These are phyloP conservation scores for Callionymus lyra DNA, from an alignment of 2,113 vertebrate genomes.

Conservation along the genomic window DNA sequence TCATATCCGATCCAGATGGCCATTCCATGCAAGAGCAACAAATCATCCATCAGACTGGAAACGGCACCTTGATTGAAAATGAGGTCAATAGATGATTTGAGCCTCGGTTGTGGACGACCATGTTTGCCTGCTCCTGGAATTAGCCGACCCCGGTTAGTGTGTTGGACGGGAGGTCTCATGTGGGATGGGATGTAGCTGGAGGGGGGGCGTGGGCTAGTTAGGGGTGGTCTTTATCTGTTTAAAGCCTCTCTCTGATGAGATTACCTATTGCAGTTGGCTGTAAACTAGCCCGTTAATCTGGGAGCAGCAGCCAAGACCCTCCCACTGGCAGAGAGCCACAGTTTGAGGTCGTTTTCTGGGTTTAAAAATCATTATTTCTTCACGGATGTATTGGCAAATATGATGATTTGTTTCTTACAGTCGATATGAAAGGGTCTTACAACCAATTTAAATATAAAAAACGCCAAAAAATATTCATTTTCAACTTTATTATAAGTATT, in stretches of 20 bases:
- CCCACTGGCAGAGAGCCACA: slow-evolving; percentile 70
- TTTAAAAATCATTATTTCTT: no score
- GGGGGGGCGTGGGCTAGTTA: slow-evolving; percentile 20
- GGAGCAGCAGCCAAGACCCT: slow-evolving; percentile 67
- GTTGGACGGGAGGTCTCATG: slow-evolving; percentile 46
- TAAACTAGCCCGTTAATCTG: slow-evolving; percentile 66
- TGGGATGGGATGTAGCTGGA: slow-evolving; percentile 20
- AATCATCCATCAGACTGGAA: slow-evolving; percentile 70
- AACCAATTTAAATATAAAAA: no score
- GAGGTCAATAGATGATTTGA: slow-evolving; percentile 77
- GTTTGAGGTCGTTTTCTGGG: slow-evolving; percentile 8
- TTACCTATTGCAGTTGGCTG: slow-evolving; percentile 73
- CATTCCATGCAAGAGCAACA: slow-evolving; percentile 62
- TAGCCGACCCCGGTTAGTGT: slow-evolving; percentile 45
- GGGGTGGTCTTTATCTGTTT: slow-evolving; percentile 70
- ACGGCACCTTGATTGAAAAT: slow-evolving; percentile 74
- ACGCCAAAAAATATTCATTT: no score
- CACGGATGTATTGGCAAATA: no score
- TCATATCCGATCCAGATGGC: slow-evolving; percentile 61
- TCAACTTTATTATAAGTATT: no score
- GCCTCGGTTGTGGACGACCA: slow-evolving; percentile 49
- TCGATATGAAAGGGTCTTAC: no score
- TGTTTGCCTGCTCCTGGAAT: slow-evolving; percentile 65
- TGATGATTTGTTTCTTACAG: no score
- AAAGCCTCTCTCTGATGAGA: slow-evolving; percentile 69